Percentiles rank a stretch among this genome's conserved stretches.
Evolutionary conservation across 2,888 invertebrate genomes (phyloP).

Genomic region (Rosalia funebris): DNA sequence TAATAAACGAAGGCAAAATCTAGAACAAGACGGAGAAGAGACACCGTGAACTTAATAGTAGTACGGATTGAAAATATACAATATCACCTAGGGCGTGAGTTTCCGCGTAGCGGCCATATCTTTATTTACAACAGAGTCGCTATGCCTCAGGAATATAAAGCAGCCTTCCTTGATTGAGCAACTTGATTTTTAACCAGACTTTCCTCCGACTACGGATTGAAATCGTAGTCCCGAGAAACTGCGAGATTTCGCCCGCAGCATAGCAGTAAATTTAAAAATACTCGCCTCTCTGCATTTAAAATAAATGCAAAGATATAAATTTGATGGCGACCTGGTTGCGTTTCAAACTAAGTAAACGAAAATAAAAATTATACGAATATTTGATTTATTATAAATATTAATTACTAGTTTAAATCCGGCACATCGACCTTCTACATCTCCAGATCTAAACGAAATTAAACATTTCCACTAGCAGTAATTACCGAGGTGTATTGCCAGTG

Average conservation of each 20-base stretch:
- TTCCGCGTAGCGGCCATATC: slow-evolving; percentile 61
- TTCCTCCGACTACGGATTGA: slow-evolving; percentile 59
- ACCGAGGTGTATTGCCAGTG: slow-evolving; percentile 15
- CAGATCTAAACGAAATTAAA: no score
- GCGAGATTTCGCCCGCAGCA: slow-evolving; percentile 56
- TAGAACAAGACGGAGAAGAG: background rate
- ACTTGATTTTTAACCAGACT: slow-evolving; percentile 65
- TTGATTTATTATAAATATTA: no score
- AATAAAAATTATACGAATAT: no score
- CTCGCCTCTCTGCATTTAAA: slow-evolving; percentile 37
- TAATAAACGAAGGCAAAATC: background rate
- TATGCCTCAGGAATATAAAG: slow-evolving; percentile 61
- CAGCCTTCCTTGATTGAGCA: slow-evolving; percentile 64
- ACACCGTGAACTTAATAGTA: slow-evolving; percentile 24
- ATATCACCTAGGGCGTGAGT: slow-evolving; percentile 36
- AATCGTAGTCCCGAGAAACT: slow-evolving; percentile 54
- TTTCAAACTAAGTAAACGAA: background rate
- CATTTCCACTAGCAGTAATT: no score
- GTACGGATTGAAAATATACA: slow-evolving; percentile 38
- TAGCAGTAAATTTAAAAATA: slow-evolving; percentile 47
- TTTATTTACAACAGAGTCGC: slow-evolving; percentile 64
- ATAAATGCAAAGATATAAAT: slow-evolving; percentile 24
- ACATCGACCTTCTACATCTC: no score
- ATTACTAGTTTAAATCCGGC: no score
- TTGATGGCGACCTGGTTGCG: background rate